Evolutionary conservation across 1,140 invertebrate genomes (phyloP).

Genomic region (Pseudoatta argentina): DNA sequence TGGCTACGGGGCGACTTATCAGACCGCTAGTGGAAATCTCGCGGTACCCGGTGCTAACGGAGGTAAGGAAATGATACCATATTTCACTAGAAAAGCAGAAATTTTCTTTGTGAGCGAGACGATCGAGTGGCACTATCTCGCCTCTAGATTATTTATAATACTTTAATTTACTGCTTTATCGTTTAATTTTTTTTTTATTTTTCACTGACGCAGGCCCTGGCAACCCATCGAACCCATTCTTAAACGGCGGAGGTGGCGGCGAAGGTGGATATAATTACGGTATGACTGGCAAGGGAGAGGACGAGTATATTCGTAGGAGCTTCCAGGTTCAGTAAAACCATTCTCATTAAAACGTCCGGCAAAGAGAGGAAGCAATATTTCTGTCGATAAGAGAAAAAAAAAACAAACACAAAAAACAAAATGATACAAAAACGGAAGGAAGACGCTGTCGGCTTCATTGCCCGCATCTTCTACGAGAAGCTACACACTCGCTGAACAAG

Average conservation of each 20-base stretch:
- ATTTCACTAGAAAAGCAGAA: neutral
- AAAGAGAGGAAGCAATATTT: slow-evolving; percentile 45
- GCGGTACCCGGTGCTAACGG: slow-evolving; percentile 88
- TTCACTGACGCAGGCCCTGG: slow-evolving; percentile 67
- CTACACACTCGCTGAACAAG: slow-evolving; percentile 64
- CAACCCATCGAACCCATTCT: slow-evolving; percentile 85
- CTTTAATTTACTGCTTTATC: neutral
- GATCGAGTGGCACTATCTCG: neutral
- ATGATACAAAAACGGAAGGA: neutral
- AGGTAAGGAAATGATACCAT: too few species aligned
- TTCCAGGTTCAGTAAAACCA: slow-evolving; percentile 82
- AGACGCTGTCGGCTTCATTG: slow-evolving; percentile 12
- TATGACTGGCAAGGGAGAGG: slow-evolving; percentile 80
- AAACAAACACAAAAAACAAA: slow-evolving; percentile 13
- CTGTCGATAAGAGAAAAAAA: slow-evolving; percentile 30
- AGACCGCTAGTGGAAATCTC: slow-evolving; percentile 89
- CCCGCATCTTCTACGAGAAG: slow-evolving; percentile 51
- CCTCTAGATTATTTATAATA: neutral
- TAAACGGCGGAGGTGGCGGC: slow-evolving; percentile 74
- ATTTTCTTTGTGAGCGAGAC: neutral
- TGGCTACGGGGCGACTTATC: slow-evolving; percentile 91
- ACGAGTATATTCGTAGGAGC: slow-evolving; percentile 84
- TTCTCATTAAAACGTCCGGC: slow-evolving; percentile 67
- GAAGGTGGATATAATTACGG: slow-evolving; percentile 81
- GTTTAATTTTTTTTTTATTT: neutral